phyloP scores from a whole-genome alignment of 2,888 invertebrate genomes.

The Melanostoma scalare region DNA sequence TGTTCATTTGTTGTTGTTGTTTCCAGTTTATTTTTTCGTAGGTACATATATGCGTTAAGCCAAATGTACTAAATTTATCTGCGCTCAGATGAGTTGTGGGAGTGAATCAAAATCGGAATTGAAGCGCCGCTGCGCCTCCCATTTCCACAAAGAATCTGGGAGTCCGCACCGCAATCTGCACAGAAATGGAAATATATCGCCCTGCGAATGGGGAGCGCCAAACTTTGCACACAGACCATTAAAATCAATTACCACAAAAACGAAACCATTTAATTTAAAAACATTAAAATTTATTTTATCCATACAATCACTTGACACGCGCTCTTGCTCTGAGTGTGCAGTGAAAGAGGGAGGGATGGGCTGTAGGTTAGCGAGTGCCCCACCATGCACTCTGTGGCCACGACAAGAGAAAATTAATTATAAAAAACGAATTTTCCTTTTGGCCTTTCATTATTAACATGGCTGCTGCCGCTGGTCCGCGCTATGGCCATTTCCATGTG shows the following conservation, averaged over 20 bases:
- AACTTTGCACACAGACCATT: conserved; percentile 74
- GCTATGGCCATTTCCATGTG: conserved; percentile 61
- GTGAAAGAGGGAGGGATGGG: conserved; percentile 14
- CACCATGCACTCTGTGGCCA: conserved; percentile 33
- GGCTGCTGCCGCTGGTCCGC: conserved; percentile 50
- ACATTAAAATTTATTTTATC: conserved; percentile 75
- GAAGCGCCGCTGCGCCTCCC: conserved; percentile 68
- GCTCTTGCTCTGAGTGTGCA: conserved; percentile 37
- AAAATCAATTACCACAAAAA: conserved; percentile 76
- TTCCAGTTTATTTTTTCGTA: not conserved
- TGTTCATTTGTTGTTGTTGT: conserved; percentile 37
- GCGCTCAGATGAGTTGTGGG: conserved; percentile 72
- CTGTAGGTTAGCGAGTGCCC: conserved; percentile 38
- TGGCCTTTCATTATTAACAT: conserved; percentile 69
- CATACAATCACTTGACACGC: conserved; percentile 75
- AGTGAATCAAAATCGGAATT: conserved; percentile 71
- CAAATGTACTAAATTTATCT: conserved; percentile 73
- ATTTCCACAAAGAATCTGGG: conserved; percentile 39
- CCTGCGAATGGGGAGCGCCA: conserved; percentile 68
- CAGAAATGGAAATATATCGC: conserved; percentile 64
- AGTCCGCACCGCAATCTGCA: conserved; percentile 10
- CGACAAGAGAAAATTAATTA: conserved; percentile 70
- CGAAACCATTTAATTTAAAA: conserved; percentile 75
- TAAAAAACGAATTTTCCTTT: conserved; percentile 70
- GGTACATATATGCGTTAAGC: conserved; percentile 60